phyloP scores from a whole-genome alignment of 2,888 invertebrate genomes.

The Synergus umbraculus region DNA sequence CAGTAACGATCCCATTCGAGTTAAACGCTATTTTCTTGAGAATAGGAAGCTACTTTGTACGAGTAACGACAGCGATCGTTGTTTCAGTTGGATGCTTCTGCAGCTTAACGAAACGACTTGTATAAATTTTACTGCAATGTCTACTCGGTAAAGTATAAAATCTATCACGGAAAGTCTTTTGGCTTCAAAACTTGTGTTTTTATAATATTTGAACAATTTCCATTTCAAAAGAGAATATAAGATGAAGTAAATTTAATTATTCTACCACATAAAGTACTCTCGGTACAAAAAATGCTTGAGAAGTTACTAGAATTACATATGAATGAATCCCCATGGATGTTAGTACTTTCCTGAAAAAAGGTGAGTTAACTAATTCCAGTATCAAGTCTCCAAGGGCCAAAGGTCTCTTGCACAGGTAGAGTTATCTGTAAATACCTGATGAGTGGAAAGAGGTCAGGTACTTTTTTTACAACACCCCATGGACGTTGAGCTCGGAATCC shows the following conservation, averaged over 20 bases:
- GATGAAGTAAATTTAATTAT: too few species aligned
- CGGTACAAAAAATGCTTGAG: neutral
- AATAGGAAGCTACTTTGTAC: constrained; percentile 1
- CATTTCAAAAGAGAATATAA: too few species aligned
- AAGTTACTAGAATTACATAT: neutral
- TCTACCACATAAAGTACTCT: too few species aligned
- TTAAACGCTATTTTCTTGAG: neutral
- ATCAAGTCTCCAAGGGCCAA: neutral
- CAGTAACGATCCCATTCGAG: neutral
- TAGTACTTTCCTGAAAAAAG: neutral
- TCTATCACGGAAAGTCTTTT: neutral
- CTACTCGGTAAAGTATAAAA: neutral
- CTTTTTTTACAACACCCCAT: constrained; percentile 6
- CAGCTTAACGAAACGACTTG: constrained; percentile 1
- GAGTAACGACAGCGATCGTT: constrained; percentile 9
- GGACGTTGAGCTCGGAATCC: neutral
- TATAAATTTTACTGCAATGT: neutral
- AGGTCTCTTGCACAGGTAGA: neutral
- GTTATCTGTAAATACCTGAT: neutral
- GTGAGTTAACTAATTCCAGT: neutral
- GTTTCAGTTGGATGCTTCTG: constrained; percentile 1
- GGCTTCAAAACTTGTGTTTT: neutral
- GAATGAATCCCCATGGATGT: neutral
- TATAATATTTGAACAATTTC: too few species aligned
- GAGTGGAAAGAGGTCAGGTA: neutral